Conservation (phyloP, 2,888 invertebrate species). For the Lepidocyrtoides sp. region DNA sequence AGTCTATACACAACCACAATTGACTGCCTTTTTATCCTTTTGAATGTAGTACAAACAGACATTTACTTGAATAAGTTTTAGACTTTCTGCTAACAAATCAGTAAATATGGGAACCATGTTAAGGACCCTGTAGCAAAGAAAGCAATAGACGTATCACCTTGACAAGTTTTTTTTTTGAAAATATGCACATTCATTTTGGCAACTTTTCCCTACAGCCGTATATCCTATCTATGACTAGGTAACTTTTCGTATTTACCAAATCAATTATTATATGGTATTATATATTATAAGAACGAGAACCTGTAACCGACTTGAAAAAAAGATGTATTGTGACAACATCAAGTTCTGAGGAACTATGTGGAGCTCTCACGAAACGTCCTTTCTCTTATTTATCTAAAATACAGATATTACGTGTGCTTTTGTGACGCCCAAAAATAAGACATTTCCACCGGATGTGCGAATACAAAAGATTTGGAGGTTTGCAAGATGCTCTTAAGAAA, state of each 20-base stretch:
- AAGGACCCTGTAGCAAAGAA: slow-evolving; percentile 22
- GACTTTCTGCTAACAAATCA: neutral
- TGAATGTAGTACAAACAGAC: neutral
- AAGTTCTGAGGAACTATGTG: neutral
- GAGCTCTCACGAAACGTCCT: slow-evolving; percentile 27
- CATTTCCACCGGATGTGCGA: neutral
- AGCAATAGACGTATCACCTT: slow-evolving; percentile 52
- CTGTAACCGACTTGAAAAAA: neutral
- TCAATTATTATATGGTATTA: too few species aligned
- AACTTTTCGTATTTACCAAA: too few species aligned
- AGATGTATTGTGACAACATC: neutral
- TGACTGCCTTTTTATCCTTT: too few species aligned
- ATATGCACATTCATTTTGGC: slow-evolving; percentile 66
- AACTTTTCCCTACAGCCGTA: slow-evolving; percentile 6
- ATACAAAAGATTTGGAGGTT: neutral
- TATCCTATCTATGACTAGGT: too few species aligned
- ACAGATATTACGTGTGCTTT: neutral
- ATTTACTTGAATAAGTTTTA: neutral
- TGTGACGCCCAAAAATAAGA: neutral
- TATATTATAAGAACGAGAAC: neutral
- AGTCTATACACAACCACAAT: too few species aligned
- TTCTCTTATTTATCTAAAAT: neutral
- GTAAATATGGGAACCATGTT: neutral
- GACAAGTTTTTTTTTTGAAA: slow-evolving; percentile 51
- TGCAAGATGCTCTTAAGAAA: neutral